phyloP scores from a whole-genome alignment of 1,140 invertebrate species.

The Trinorchestia longiramus region DNA sequence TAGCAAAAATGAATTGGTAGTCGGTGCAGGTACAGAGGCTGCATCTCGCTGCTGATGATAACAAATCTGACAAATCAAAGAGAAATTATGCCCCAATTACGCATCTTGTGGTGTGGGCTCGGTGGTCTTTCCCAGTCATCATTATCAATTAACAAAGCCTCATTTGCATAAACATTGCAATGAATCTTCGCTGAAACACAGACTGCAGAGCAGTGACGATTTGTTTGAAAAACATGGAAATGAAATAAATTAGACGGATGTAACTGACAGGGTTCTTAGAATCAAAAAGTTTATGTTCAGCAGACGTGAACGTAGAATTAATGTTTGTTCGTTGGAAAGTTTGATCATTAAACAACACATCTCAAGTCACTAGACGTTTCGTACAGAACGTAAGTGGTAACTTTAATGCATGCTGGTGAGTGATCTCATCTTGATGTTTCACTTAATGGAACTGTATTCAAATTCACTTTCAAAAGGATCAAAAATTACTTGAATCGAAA shows the following conservation, averaged over 20 bases:
- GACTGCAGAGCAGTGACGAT: not conserved
- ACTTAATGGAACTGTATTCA: not conserved
- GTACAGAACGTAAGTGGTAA: not conserved
- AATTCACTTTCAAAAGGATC: not conserved
- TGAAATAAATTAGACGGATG: not conserved
- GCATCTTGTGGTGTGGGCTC: constrained; percentile 11
- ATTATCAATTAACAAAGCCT: constrained; percentile 44
- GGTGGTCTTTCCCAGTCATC: constrained; percentile 46
- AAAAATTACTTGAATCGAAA: not conserved
- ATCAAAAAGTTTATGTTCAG: not conserved
- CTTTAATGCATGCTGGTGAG: not conserved
- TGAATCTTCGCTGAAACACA: constrained; percentile 39
- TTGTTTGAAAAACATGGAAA: not conserved
- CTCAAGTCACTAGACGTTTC: too few species aligned
- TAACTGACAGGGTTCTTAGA: not conserved
- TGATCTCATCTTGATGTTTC: not conserved
- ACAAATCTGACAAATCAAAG: constrained; percentile 53
- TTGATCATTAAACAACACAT: too few species aligned
- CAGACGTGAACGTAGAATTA: not conserved
- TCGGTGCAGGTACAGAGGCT: not conserved
- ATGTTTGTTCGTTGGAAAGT: not conserved
- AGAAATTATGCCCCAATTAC: constrained; percentile 34
- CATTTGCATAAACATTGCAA: constrained; percentile 41
- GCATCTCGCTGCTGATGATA: constrained; percentile 31
- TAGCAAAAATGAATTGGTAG: not conserved